These are phyloP conservation scores for Sardinella longiceps DNA, from an alignment of 2,797 vertebrate species.

Conservation along the genomic window DNA sequence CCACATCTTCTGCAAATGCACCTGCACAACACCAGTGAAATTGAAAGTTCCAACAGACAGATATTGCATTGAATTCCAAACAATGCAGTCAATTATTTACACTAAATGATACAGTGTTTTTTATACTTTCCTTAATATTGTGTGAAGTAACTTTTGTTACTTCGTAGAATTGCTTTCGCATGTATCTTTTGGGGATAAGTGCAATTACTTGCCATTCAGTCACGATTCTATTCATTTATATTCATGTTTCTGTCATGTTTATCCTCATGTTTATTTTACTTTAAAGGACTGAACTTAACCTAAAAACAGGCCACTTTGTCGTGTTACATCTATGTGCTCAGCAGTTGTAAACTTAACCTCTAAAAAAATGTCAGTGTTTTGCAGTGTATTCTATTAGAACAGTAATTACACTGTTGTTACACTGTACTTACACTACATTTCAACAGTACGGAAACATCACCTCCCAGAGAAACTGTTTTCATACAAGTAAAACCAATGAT, in stretches of 20 bases:
- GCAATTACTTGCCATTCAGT: not conserved
- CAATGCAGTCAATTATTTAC: not conserved
- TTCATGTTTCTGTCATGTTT: too few species aligned
- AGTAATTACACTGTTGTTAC: conserved; percentile 15
- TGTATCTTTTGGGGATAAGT: not conserved
- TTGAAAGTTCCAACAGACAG: not conserved
- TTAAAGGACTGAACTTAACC: not conserved
- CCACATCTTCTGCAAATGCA: not conserved
- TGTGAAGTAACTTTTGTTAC: not conserved
- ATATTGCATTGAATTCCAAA: not conserved
- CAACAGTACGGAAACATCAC: not conserved
- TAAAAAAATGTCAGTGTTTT: not conserved
- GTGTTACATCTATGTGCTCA: not conserved
- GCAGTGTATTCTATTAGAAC: not conserved
- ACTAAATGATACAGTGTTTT: not conserved
- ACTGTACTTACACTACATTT: not conserved
- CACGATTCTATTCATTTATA: not conserved
- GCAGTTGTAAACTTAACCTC: not conserved
- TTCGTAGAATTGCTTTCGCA: not conserved
- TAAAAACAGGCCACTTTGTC: not conserved
- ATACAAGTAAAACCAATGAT: not conserved
- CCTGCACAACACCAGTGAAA: not conserved
- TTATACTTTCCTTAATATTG: not conserved
- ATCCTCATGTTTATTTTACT: not conserved
- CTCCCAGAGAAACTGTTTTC: not conserved